phyloP scores from a whole-genome alignment of 2,888 invertebrate species.

The Arge pagana region DNA sequence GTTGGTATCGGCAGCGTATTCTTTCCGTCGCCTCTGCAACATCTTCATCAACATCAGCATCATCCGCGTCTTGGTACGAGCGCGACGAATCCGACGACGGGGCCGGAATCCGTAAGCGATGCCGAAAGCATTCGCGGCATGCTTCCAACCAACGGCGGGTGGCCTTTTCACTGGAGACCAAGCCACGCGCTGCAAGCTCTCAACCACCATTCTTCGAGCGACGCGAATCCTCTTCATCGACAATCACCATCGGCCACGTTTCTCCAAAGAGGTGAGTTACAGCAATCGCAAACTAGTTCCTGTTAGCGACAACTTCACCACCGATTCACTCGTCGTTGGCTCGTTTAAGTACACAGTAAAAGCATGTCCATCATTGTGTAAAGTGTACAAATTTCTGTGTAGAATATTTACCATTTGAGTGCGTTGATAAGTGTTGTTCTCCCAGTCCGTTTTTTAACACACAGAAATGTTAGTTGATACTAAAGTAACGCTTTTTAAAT shows the following conservation, averaged over 20 bases:
- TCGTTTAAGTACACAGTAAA: too few relatives aligned
- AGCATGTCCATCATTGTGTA: too few relatives aligned
- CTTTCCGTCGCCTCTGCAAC: conserved; percentile 53
- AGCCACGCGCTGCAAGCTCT: conserved; percentile 50
- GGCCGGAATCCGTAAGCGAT: conserved; percentile 31
- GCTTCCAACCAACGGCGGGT: conserved; percentile 47
- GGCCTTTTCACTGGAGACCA: conserved; percentile 56
- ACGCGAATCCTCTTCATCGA: conserved; percentile 48
- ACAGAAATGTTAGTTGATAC: too few relatives aligned
- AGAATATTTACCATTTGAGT: too few relatives aligned
- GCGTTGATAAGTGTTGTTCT: too few relatives aligned
- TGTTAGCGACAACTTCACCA: not conserved
- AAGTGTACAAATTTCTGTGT: too few relatives aligned
- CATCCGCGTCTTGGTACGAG: conserved; percentile 46
- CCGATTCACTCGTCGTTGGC: too few relatives aligned
- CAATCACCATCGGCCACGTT: conserved; percentile 54
- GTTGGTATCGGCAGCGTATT: conserved; percentile 52
- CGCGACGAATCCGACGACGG: conserved; percentile 45
- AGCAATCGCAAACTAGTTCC: not conserved
- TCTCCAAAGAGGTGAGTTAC: conserved; percentile 50
- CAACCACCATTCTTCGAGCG: conserved; percentile 51
- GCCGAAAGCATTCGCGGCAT: conserved; percentile 51
- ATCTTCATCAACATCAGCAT: conserved; percentile 50
- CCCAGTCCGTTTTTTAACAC: too few relatives aligned
- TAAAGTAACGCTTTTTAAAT: too few relatives aligned